Conservation (phyloP, 1,140 invertebrate species). For the Leptoteleia sp. region DNA sequence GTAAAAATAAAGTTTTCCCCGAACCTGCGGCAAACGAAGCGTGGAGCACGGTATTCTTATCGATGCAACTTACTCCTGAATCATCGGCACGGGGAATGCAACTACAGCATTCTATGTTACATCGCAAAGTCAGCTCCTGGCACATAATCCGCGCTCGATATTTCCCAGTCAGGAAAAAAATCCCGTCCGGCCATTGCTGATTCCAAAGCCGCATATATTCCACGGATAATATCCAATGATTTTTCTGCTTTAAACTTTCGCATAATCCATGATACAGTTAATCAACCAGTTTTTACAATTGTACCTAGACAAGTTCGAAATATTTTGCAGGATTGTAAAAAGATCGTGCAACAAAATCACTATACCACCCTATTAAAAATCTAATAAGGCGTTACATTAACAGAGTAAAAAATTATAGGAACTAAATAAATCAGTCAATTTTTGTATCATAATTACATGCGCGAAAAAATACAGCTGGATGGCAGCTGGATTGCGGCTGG, state of each 20-base stretch:
- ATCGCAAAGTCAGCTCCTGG: slow-evolving; percentile 73
- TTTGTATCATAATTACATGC: too few relatives aligned
- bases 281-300: slow-evolving; percentile 10
- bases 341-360: too few relatives aligned
- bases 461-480: too few relatives aligned
- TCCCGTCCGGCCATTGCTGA: slow-evolving; percentile 29
- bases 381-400: too few relatives aligned
- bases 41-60: slow-evolving; percentile 73
- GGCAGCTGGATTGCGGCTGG: too few relatives aligned
- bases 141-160: slow-evolving; percentile 64
- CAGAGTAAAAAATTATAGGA: too few relatives aligned
- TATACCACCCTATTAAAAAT: too few relatives aligned
- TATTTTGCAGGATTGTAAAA: too few relatives aligned
- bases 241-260: slow-evolving; percentile 7
- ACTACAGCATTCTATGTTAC: slow-evolving; percentile 73
- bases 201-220: slow-evolving; percentile 38
- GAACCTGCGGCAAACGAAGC: slow-evolving; percentile 72
- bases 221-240: slow-evolving; percentile 30
- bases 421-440: too few relatives aligned
- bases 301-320: neutral
- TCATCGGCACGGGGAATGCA: slow-evolving; percentile 75
- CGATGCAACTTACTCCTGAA: slow-evolving; percentile 75
- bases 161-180: slow-evolving; percentile 37
- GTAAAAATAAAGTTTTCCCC: slow-evolving; percentile 74
- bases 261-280: slow-evolving; percentile 12